Percentiles rank a stretch among this genome's conserved stretches.
phyloP scores from a whole-genome alignment of 2,797 vertebrate genomes.

The Rhinoraja longicauda region DNA sequence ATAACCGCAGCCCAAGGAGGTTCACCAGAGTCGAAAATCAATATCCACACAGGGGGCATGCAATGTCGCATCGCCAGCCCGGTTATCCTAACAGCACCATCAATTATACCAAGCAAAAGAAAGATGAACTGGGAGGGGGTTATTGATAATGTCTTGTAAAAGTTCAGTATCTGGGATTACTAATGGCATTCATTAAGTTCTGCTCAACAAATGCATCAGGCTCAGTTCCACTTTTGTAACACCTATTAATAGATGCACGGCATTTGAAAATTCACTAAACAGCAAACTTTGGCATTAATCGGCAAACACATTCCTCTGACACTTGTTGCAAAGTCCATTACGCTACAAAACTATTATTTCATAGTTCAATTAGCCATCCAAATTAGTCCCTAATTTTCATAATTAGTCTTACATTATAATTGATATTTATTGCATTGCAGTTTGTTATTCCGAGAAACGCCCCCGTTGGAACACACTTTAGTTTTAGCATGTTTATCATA shows the following conservation, averaged over 20 bases:
- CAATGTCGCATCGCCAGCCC: background rate
- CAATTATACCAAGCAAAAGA: background rate
- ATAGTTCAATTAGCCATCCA: background rate
- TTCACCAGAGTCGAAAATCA: background rate
- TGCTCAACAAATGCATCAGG: background rate
- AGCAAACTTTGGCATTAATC: background rate
- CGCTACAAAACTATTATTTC: background rate
- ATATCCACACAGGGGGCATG: background rate
- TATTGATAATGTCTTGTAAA: background rate
- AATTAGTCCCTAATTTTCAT: background rate
- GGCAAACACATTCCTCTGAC: background rate
- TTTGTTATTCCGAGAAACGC: background rate
- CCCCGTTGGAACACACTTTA: background rate
- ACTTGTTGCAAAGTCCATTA: background rate
- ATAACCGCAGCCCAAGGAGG: background rate
- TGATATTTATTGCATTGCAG: background rate
- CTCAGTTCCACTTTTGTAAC: background rate
- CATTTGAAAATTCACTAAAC: conserved; percentile 7
- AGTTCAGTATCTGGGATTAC: background rate
- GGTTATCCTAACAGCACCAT: background rate
- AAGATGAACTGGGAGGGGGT: background rate
- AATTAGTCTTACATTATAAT: background rate
- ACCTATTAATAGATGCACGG: background rate
- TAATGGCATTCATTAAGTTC: background rate
- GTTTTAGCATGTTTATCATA: too few species aligned